Base-by-base conservation (phyloP, 2,888 invertebrate species). In the Agrotis ipsilon region DNA sequence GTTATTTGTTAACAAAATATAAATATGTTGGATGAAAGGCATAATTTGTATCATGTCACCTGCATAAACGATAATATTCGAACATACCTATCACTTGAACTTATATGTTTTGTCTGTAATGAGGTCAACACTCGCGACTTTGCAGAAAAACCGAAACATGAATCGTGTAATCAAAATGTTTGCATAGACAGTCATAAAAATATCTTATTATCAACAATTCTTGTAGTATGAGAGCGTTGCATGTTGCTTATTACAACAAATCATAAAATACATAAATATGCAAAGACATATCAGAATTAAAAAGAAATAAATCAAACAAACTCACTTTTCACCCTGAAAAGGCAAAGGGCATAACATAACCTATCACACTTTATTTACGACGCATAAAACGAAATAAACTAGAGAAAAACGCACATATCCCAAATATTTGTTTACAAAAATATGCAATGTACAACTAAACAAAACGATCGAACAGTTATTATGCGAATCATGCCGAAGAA, bases 271-370 rank as follows among this genome's bases (percentile, higher is more conserved):
- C 54, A 62, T 13, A n/a, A 46, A 77, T 62, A 64, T 72, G 59
- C 19, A 68, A 49, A 39, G 59, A 65, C 65, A 45, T 63, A 76
- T 58, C 68, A 77, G 39, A 71, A 45, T 14, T 62, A 54, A 13
- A 70, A 69, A 24, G 51, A 83, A 73, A 80, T 71, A 72, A 68
- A 79, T 68, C 55, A 82, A 83, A 82, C 72, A 85, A 82, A 93
- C 93, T 93, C 85, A 94, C 93, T 89, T 90, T 90, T 92, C 86
- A 89, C 89, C 87, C 88, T 87, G 87, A 90, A 89, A 89, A 86
- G 75, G 87, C 85, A 91, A 89, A 89, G 90, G 88, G 87, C 90
- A 90, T 86, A 92, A 92, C 93, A 92, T 95, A 95, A 94, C 94
- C 94, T 94, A 90, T 83, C 82, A 83, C 78, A 86, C 85, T 87